Evolutionary conservation across 2,113 vertebrate genomes (phyloP), one percentile per base, ranked within the genome.

Genomic region (Hipposideros armiger): DNA sequence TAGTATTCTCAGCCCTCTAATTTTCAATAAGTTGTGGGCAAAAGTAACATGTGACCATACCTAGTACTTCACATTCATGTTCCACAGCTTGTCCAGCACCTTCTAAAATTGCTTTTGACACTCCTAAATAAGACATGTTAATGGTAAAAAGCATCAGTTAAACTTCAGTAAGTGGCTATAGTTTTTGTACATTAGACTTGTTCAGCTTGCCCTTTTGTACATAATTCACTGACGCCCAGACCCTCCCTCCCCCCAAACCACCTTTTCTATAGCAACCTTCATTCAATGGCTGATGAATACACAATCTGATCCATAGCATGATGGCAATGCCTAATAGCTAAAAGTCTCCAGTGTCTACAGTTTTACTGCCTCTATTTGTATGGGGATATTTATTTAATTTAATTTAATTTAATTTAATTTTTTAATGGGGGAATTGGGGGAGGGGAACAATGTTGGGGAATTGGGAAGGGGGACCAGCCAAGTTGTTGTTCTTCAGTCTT

Each of bases 81-180:
- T 96, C 76, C 60, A 94, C 95, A 58, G 32, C 42, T n/a, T 20
- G 58, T 56, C 87, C 67, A 30, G 87, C 74, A 60, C 50, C 67
- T 94, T 87, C 26, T 54, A 77, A 96, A 94, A 94, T 42, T 70
- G 92, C 92, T 69, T 87, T 96, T 30, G 91, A 91, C 28, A 83
- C 77, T 15, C 76, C 76, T 94, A 70, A 74, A 56, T 42, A 70
- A 94, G 76, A 76, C 45, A 76, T 4, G 26, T 58, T 76, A 42
- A 42, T 62, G n/a, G 36, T 64, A 78, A 47, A 66, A 93, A 26
- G 22, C n/a, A 88, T 76, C 30, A 50, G 42, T 82, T 87, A 60
- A 74, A 83, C 62, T 77, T 42, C 62, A 3, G 26, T 87, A 73
- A 73, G 28, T 19, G 20, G 20, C 58, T 20, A 70, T 22, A 62